A percentile compares a stretch with the other conserved stretches of the same genome.
phyloP scores from a whole-genome alignment of 1,140 invertebrate genomes.

The Vanessa atalanta region DNA sequence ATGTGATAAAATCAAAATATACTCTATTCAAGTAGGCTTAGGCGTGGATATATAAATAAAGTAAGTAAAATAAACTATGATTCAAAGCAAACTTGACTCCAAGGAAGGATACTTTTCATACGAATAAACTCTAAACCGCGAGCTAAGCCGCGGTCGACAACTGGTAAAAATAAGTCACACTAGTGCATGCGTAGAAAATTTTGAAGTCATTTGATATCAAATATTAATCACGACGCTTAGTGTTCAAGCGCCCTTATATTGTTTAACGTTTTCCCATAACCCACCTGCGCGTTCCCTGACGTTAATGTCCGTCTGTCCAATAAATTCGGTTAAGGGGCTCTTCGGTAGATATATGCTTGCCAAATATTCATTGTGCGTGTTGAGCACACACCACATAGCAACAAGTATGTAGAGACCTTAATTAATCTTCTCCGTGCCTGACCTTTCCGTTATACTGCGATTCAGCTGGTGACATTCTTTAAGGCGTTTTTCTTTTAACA shows the following conservation, averaged over 20 bases:
- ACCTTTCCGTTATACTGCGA: not conserved
- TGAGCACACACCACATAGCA: conserved; percentile 38
- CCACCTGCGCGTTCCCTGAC: conserved; percentile 18
- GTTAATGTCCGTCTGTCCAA: conserved; percentile 45
- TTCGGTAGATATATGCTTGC: conserved; percentile 38
- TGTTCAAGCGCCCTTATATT: conserved; percentile 21
- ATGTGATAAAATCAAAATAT: too few relatives aligned
- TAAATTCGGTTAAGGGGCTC: conserved; percentile 50
- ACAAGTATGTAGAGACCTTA: conserved; percentile 18
- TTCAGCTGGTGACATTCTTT: too few relatives aligned
- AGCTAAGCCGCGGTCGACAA: too few relatives aligned
- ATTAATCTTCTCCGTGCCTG: not conserved
- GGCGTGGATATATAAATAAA: too few relatives aligned
- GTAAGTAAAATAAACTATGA: too few relatives aligned
- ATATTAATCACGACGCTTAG: not conserved
- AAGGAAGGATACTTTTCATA: too few relatives aligned
- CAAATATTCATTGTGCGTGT: conserved; percentile 26
- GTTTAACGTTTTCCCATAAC: conserved; percentile 17
- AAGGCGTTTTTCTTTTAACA: too few relatives aligned
- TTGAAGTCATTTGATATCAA: not conserved
- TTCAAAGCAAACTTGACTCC: too few relatives aligned
- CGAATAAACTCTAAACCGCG: too few relatives aligned
- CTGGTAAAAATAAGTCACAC: too few relatives aligned
- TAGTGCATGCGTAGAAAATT: too few relatives aligned
- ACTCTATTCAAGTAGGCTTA: too few relatives aligned